Percentiles rank a stretch among this genome's conserved stretches.
These are phyloP conservation scores for Caenorhabditis sulstoni DNA, from an alignment of 2,888 invertebrate genomes.

Conservation along the genomic window DNA sequence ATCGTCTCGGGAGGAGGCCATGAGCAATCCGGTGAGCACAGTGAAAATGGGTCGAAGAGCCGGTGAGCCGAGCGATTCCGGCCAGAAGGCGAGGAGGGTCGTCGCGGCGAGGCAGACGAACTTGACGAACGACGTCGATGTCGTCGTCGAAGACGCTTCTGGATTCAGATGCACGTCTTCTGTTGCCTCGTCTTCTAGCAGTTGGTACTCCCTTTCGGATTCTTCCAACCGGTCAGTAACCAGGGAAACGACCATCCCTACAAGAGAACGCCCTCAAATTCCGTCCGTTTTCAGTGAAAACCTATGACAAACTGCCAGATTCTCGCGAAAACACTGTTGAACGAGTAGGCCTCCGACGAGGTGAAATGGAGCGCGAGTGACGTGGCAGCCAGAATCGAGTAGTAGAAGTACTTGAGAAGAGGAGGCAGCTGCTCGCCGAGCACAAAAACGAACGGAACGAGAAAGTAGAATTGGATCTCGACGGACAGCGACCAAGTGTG, in stretches of 20 bases:
- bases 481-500: slow-evolving; percentile 70
- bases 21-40: slow-evolving; percentile 41
- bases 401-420: slow-evolving; percentile 15
- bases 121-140: slow-evolving; percentile 16
- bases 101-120: slow-evolving; percentile 31
- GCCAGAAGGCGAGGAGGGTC: slow-evolving; percentile 26
- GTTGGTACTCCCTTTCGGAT: slow-evolving; percentile 9
- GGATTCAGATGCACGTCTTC: neutral
- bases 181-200: neutral
- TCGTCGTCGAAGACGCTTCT: neutral
- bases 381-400: slow-evolving; percentile 4
- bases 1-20: slow-evolving; percentile 37
- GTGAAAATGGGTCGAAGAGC: slow-evolving; percentile 24
- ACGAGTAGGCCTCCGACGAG: slow-evolving; percentile 7
- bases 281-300: too few relatives aligned
- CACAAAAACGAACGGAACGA: slow-evolving; percentile 58
- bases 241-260: slow-evolving; percentile 48
- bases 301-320: slow-evolving; percentile 58
- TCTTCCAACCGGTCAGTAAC: slow-evolving; percentile 4
- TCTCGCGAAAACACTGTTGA: slow-evolving; percentile 55
- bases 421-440: slow-evolving; percentile 20
- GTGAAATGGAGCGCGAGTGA: slow-evolving; percentile 13
- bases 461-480: slow-evolving; percentile 68
- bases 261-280: neutral
- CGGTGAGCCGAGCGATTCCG: slow-evolving; percentile 18